Evolutionary conservation across 1,140 invertebrate genomes (phyloP), one percentile per base, ranked within the genome.

Genomic region (Zelostemma sp.): DNA sequence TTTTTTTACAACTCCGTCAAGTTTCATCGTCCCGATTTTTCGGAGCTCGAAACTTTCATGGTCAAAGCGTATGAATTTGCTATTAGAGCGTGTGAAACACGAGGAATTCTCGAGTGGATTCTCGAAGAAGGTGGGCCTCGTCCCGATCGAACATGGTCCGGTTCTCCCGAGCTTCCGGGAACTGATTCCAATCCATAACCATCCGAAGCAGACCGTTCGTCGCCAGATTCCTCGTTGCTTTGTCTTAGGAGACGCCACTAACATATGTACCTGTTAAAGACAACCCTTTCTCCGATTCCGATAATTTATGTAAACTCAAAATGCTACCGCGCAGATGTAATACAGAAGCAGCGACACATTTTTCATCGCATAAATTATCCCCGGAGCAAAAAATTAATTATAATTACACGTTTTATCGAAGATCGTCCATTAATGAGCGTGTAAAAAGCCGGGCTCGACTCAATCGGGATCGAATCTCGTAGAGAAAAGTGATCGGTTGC

Each of bases 171-270:
- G 41, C 63, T 75, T 72, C 73, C 69, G 60, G 60, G 69, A 75
- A 75, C 50, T 43, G 43, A 48, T 61, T 59, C 28, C 51, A 55
- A 55, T 65, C 38, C 59, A 25, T 53, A 33, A 46, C 50, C 11
- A 33, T 63, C 17, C 17, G 49, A 57, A 68, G 69, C 74, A 78
- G 76, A 78, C 76, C 66, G 54, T 68, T 72, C 69, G 74, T 69
- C 76, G 76, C 74, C 76, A 64, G 48, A 61, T 50, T 25, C 53
- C 62, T 51, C 18, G n/a, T 21, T 14, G 19, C 50, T 64, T 63
- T 61, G 54, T 57, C 25, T 16, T n/a, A 41, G 53, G 16, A 43
- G 55, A 45, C 48, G 48, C 51, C 33, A 61, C 16, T 56, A 53
- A 33, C 45, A 33, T 25, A 15, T 56, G 40, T 45, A 45, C 38